A percentile compares a stretch with the other conserved stretches of the same genome.
Evolutionary conservation across 2,113 vertebrate genomes (phyloP).

Genomic region (Brienomyrus brachyistius): DNA sequence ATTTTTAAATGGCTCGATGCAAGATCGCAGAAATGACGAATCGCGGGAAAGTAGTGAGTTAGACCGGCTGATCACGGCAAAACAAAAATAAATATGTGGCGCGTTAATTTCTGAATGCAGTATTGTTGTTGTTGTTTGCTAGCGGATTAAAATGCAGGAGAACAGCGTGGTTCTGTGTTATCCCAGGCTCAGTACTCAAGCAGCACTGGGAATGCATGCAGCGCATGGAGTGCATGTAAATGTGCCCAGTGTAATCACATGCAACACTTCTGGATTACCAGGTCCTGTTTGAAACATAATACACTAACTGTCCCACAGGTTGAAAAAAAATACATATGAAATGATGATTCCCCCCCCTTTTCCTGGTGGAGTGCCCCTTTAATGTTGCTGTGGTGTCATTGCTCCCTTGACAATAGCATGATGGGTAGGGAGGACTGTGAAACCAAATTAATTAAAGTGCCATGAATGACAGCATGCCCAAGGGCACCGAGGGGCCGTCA

Average conservation of each 20-base stretch:
- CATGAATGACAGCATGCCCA: conserved; percentile 65
- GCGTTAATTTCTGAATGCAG: neutral
- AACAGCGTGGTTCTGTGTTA: neutral
- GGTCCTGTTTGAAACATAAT: neutral
- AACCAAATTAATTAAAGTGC: conserved; percentile 61
- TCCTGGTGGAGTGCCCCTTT: conserved; percentile 9
- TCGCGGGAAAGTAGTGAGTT: neutral
- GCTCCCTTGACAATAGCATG: conserved; percentile 30
- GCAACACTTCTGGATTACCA: neutral
- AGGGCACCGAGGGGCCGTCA: conserved; percentile 51
- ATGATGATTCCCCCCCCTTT: neutral
- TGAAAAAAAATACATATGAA: conserved; percentile 8
- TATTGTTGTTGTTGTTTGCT: neutral
- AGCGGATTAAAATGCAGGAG: neutral
- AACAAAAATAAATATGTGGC: neutral
- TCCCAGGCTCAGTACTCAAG: neutral
- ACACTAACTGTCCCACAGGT: conserved; percentile 6
- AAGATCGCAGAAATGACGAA: neutral
- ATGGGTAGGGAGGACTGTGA: conserved; percentile 35
- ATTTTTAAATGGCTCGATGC: neutral
- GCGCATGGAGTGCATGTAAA: neutral
- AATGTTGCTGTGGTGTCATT: conserved; percentile 39
- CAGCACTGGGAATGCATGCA: neutral
- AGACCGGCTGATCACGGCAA: neutral
- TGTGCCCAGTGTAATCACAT: conserved; percentile 3